phyloP scores from a whole-genome alignment of 1,140 invertebrate species.

The Leptestheria dahalacensis region DNA sequence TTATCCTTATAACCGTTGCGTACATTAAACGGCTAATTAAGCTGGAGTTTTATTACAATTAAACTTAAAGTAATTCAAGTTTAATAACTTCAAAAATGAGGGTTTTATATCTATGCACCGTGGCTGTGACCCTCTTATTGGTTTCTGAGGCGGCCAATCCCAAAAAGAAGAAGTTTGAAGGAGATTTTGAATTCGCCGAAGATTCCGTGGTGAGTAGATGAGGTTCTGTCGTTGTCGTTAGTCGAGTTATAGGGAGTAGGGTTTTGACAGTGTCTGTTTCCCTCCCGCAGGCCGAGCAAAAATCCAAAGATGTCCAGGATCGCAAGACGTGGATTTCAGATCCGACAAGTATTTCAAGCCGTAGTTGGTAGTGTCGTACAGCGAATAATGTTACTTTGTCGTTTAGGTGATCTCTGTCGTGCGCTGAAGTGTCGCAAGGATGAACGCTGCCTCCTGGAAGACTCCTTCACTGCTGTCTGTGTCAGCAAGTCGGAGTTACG shows the following conservation, averaged over 20 bases:
- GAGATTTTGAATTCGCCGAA: constrained; percentile 15
- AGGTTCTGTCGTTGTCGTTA: background rate
- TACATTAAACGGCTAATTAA: too few relatives aligned
- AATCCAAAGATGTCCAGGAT: background rate
- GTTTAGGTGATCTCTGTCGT: constrained; percentile 61
- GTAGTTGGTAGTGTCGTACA: background rate
- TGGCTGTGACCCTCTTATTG: background rate
- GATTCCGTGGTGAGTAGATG: constrained; percentile 5
- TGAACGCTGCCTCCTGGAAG: constrained; percentile 68
- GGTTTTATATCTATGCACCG: background rate
- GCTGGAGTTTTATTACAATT: too few relatives aligned
- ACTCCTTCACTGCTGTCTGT: constrained; percentile 70
- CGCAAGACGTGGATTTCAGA: constrained; percentile 15
- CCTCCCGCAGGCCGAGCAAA: background rate
- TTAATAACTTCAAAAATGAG: background rate
- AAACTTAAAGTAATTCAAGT: background rate
- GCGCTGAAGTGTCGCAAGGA: constrained; percentile 74
- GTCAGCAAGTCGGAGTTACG: constrained; percentile 69
- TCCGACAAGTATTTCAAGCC: constrained; percentile 10
- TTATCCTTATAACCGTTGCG: too few relatives aligned
- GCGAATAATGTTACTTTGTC: background rate
- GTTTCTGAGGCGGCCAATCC: background rate
- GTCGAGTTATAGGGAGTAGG: background rate
- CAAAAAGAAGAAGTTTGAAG: constrained; percentile 12
- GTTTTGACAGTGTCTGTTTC: background rate